Evolutionary conservation across 2,888 invertebrate species (phyloP).

Genomic region (Trichacis sp.): DNA sequence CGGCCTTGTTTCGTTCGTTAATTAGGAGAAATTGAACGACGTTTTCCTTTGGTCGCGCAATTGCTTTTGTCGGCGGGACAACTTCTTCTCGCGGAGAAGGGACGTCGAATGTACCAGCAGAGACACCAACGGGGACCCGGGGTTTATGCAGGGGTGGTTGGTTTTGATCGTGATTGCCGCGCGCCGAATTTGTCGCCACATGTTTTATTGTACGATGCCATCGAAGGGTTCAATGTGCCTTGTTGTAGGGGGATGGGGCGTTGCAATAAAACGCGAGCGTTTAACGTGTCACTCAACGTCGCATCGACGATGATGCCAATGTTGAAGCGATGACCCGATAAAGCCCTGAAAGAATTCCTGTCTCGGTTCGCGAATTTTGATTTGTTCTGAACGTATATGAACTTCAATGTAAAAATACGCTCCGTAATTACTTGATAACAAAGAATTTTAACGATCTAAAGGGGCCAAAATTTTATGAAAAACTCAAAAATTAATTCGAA

Average conservation of each 20-base stretch:
- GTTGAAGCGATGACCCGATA: constrained; percentile 18
- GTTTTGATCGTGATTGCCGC: constrained; percentile 62
- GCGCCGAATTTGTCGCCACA: constrained; percentile 65
- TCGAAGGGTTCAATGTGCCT: constrained; percentile 50
- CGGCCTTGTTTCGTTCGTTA: neutral
- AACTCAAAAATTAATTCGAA: too few species aligned
- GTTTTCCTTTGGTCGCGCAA: neutral
- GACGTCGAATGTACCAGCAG: constrained; percentile 39
- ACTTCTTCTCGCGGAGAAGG: constrained; percentile 14
- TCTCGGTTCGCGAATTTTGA: too few species aligned
- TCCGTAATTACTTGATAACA: too few species aligned
- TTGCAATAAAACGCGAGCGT: constrained; percentile 61
- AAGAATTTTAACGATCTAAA: too few species aligned
- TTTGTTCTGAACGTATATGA: too few species aligned
- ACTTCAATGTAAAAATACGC: too few species aligned
- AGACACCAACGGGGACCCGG: constrained; percentile 40
- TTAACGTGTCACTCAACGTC: constrained; percentile 64
- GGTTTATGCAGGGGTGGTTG: constrained; percentile 42
- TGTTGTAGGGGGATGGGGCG: constrained; percentile 31
- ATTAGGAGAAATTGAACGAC: neutral
- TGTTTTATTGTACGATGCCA: constrained; percentile 64
- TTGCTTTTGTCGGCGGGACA: neutral
- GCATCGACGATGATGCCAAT: constrained; percentile 37
- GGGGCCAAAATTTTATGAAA: too few species aligned
- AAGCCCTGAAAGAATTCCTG: too few species aligned